Conservation (phyloP, 1,140 invertebrate genomes). For the Pseudomyrmex dendroicus region DNA sequence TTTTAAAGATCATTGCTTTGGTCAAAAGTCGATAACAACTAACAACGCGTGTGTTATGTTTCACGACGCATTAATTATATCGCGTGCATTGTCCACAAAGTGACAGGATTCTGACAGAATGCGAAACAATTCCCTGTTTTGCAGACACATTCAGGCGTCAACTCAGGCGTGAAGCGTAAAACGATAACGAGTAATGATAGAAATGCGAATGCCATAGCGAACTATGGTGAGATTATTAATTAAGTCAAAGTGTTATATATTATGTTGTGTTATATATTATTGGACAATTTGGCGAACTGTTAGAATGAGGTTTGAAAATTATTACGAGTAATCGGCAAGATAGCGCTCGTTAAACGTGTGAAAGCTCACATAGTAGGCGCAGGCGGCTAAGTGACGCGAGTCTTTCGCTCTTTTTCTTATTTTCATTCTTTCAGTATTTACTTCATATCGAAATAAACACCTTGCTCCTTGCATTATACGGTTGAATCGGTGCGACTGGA, state of each 20-base stretch:
- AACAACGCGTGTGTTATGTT: slow-evolving; percentile 9
- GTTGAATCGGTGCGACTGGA: background rate
- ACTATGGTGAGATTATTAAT: slow-evolving; percentile 60
- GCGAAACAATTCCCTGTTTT: slow-evolving; percentile 5
- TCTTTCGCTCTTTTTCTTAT: background rate
- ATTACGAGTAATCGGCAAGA: slow-evolving; percentile 25
- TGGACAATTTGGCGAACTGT: slow-evolving; percentile 1
- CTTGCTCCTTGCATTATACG: background rate
- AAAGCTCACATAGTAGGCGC: background rate
- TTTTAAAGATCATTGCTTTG: slow-evolving; percentile 29
- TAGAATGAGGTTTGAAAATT: slow-evolving; percentile 42
- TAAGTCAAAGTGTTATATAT: slow-evolving; percentile 42
- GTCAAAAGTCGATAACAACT: background rate
- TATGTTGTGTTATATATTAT: background rate
- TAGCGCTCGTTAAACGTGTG: slow-evolving; percentile 52
- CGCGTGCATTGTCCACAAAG: background rate
- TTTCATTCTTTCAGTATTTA: background rate
- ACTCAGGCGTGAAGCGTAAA: background rate
- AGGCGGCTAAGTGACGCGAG: too few species aligned
- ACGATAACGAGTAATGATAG: slow-evolving; percentile 15
- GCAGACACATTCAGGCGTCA: background rate
- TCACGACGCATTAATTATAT: slow-evolving; percentile 25
- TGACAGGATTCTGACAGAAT: background rate
- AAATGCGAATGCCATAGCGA: slow-evolving; percentile 8
- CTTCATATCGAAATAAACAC: slow-evolving; percentile 27